Conservation (phyloP, 2,888 invertebrate species). For the Hydropsyche betteni region DNA sequence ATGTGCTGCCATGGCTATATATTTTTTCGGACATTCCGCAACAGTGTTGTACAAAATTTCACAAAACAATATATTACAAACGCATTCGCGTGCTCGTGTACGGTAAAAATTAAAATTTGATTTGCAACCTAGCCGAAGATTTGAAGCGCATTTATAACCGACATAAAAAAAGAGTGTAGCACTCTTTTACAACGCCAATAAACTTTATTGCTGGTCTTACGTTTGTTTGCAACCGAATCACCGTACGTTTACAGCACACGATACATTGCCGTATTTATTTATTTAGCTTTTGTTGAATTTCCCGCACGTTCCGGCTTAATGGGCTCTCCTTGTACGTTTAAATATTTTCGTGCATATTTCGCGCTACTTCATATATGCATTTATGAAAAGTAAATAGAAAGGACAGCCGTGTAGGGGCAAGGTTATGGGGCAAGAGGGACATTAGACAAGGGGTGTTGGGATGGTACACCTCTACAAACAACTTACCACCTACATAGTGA, state of each 20-base stretch:
- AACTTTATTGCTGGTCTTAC: slow-evolving; percentile 30
- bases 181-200: slow-evolving; percentile 26
- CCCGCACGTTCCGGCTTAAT: neutral
- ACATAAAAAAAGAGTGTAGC: neutral
- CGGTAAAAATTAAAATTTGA: too few relatives aligned
- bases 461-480: slow-evolving; percentile 2
- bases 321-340: neutral
- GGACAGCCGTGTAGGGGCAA: slow-evolving; percentile 45
- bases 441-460: slow-evolving; percentile 34
- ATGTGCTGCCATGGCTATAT: too few relatives aligned
- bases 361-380: slow-evolving; percentile 44
- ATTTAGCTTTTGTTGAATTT: neutral
- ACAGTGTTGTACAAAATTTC: too few relatives aligned
- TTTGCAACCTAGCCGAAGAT: too few relatives aligned
- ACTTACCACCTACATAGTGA: slow-evolving; percentile 28
- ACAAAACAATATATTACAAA: too few relatives aligned
- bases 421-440: slow-evolving; percentile 48
- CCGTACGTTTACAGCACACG: neutral
- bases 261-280: neutral
- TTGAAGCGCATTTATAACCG: too few relatives aligned
- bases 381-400: slow-evolving; percentile 51
- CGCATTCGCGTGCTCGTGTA: too few relatives aligned
- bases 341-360: slow-evolving; percentile 42
- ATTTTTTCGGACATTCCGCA: too few relatives aligned
- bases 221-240: slow-evolving; percentile 24